These are phyloP conservation scores for Iguana delicatissima DNA, from an alignment of 2,797 vertebrate genomes.

Conservation along the genomic window DNA sequence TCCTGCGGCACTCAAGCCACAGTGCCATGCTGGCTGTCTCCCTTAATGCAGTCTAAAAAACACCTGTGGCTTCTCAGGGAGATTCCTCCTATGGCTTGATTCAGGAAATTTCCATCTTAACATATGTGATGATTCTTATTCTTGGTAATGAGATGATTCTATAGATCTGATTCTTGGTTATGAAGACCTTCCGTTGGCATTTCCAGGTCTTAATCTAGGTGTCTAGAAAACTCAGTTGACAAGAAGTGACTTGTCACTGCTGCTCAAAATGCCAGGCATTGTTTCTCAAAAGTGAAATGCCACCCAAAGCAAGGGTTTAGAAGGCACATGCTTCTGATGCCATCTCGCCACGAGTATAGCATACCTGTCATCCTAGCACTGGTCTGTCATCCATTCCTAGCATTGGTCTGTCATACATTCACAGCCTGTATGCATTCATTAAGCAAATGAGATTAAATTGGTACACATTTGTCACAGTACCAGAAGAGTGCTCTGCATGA, in stretches of 20 bases:
- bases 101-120: not conserved
- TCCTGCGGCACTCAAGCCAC: too few relatives aligned
- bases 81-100: not conserved
- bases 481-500: not conserved
- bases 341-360: not conserved
- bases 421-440: not conserved
- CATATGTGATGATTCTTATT: not conserved
- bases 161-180: not conserved
- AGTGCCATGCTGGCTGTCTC: too few relatives aligned
- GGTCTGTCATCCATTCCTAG: conserved; percentile 4
- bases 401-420: not conserved
- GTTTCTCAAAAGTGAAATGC: conserved; percentile 17
- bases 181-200: not conserved
- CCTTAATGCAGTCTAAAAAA: too few relatives aligned
- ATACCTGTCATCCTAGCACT: not conserved
- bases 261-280: not conserved
- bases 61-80: not conserved
- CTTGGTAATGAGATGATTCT: not conserved
- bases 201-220: not conserved
- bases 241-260: not conserved
- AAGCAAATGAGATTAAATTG: conserved; percentile 20
- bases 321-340: not conserved
- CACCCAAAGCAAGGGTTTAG: not conserved
- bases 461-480: not conserved
- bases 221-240: not conserved